A percentile compares a stretch with the other conserved stretches of the same genome.
These are phyloP conservation scores for Lamellibrachia columna DNA, from an alignment of 2,888 invertebrate genomes.

Conservation along the genomic window DNA sequence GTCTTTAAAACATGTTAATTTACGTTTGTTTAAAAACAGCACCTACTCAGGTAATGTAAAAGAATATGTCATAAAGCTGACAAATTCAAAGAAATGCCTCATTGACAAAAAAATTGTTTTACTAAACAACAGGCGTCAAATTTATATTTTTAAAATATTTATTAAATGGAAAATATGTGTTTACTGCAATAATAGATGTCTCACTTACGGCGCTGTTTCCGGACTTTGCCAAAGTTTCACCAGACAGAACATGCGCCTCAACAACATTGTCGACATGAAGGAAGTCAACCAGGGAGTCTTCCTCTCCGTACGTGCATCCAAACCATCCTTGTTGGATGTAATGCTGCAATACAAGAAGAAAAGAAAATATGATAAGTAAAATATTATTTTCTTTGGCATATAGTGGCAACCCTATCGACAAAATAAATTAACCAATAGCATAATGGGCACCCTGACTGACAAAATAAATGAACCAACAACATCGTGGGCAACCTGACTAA, in stretches of 20 bases:
- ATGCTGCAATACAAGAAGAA: slow-evolving; percentile 41
- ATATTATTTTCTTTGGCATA: not conserved
- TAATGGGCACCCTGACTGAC: too few relatives aligned
- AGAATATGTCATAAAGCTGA: not conserved
- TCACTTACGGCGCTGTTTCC: not conserved
- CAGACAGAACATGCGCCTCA: slow-evolving; percentile 41
- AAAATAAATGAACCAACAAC: too few relatives aligned
- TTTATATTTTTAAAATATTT: not conserved
- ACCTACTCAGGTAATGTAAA: not conserved
- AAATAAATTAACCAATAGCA: too few relatives aligned
- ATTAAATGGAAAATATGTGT: not conserved
- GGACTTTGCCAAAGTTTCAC: slow-evolving; percentile 21
- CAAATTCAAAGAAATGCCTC: not conserved
- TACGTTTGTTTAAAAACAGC: not conserved
- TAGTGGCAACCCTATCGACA: too few relatives aligned
- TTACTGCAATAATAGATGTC: not conserved
- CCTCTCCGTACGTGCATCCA: slow-evolving; percentile 51
- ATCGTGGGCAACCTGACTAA: too few relatives aligned
- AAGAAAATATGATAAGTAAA: not conserved
- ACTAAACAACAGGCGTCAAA: not conserved
- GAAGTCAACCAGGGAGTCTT: slow-evolving; percentile 59
- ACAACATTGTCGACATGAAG: slow-evolving; percentile 64
- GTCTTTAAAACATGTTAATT: slow-evolving; percentile 31
- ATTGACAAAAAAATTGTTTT: not conserved
- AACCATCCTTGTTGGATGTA: slow-evolving; percentile 56